phyloP scores from a whole-genome alignment of 1,140 invertebrate genomes.

The Pinna nobilis region DNA sequence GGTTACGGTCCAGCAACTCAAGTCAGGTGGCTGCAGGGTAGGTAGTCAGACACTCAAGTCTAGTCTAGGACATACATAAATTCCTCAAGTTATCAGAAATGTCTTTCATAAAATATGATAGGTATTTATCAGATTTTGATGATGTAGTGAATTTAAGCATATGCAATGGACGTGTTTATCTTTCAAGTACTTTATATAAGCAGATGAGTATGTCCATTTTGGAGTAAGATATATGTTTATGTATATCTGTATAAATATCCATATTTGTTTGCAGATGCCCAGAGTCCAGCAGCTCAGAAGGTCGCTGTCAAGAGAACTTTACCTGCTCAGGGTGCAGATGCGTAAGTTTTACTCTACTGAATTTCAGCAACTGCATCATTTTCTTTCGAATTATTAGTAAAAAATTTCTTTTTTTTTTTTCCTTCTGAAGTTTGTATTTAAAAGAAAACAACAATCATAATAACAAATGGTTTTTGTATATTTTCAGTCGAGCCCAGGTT shows the following conservation, averaged over 20 bases:
- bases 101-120: too few species aligned
- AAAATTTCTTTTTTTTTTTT: not conserved
- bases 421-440: not conserved
- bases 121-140: too few species aligned
- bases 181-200: too few species aligned
- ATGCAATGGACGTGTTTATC: too few species aligned
- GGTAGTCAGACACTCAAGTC: too few species aligned
- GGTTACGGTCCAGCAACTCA: conserved; percentile 80
- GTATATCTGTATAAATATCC: too few species aligned
- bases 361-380: not conserved
- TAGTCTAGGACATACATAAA: too few species aligned
- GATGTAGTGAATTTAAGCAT: too few species aligned
- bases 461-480: not conserved
- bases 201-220: too few species aligned
- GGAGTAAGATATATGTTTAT: too few species aligned
- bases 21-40: too few species aligned
- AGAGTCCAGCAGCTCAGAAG: conserved; percentile 45
- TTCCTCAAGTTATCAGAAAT: too few species aligned
- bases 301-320: conserved; percentile 52
- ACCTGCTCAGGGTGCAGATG: conserved; percentile 9
- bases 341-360: not conserved
- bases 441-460: not conserved
- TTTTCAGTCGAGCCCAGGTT: conserved; percentile 1
- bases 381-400: not conserved
- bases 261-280: conserved; percentile 29